Base-by-base conservation (phyloP, 1,140 invertebrate species). In the Heliconius hewitsoni region DNA sequence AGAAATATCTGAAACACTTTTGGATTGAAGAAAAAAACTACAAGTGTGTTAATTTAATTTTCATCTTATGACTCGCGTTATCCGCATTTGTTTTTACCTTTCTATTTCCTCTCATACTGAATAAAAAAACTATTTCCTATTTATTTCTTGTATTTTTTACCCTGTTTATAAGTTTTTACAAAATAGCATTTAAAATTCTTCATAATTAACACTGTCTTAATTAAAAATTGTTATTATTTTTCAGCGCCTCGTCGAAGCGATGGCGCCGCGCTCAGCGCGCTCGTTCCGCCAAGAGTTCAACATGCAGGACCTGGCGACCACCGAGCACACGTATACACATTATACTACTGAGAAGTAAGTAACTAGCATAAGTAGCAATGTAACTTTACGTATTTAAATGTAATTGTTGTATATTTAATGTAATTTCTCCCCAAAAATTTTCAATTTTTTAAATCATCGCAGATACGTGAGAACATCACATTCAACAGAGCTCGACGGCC, bases 201-300 rank as follows among this genome's bases (percentile, higher is more conserved):
- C 8, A 8, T 6, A 57, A n/a, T 57, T 5, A 5, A 52, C 50
- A 9, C 18, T n/a, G 55, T 57, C n/a, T 57, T 57, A 23, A 57
- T 55, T n/a, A 55, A 55, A 2, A 23, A 57, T 57, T 11, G n/a
- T 57, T 18, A 37, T 85, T 88, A 85, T 84, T 88, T 95, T 95
- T 30, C 94, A 96, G 96, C 95, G 96, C 86, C 94, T 96, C 85
- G 95, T 96, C 74, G 96, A 96, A 91, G 95, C 96, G 73, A 96
- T 97, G 95, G 96, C 97, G 91, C 96, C 97, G 84, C 95, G 96
- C 82, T 96, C 96, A 78, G 95, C 97, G 78, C 95, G 96, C 84
- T 97, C 97, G 27, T 97, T 97, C 95, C 96, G 97, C 82, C 97
- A 97, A 39, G 97, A 97, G 92, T 97, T 97, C 94, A 97, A 96